A percentile compares a stretch with the other conserved stretches of the same genome.
Conservation (phyloP, 2,888 invertebrate species). For the Osedax frankpressi region DNA sequence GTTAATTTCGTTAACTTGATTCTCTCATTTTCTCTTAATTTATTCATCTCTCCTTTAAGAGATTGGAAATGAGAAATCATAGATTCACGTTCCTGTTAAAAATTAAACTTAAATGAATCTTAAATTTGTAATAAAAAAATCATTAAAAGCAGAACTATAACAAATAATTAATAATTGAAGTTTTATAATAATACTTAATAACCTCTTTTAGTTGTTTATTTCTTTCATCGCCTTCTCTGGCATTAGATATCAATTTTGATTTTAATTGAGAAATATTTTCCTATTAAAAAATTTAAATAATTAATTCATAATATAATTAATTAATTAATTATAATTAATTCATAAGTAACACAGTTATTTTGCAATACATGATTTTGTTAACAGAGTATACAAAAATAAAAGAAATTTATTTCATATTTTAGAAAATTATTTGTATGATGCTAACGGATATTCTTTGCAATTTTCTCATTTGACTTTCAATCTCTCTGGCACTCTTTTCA, state of each 20-base stretch:
- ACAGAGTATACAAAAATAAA: no score
- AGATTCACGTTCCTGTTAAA: slow-evolving; percentile 43
- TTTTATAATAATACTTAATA: slow-evolving; percentile 14
- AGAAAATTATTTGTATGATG: no score
- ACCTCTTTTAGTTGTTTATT: slow-evolving; percentile 44
- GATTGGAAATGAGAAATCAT: slow-evolving; percentile 42
- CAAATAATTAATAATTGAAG: neutral
- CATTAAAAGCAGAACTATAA: neutral
- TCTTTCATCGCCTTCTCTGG: slow-evolving; percentile 44
- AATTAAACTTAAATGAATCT: no score
- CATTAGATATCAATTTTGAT: slow-evolving; percentile 40
- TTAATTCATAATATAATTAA: no score
- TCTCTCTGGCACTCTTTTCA: slow-evolving; percentile 44
- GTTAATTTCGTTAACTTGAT: slow-evolving; percentile 43
- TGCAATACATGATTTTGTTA: no score
- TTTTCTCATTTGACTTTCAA: slow-evolving; percentile 45
- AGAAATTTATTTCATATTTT: no score
- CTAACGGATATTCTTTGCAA: slow-evolving; percentile 41
- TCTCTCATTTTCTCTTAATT: slow-evolving; percentile 39
- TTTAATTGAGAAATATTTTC: slow-evolving; percentile 42
- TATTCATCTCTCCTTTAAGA: slow-evolving; percentile 45
- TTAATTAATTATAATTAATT: no score
- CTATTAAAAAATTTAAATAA: no score
- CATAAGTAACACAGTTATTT: no score
- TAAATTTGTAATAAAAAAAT: no score